A percentile compares a stretch with the other conserved stretches of the same genome.
phyloP scores from a whole-genome alignment of 2,797 vertebrate genomes.

The Acanthis flammea region DNA sequence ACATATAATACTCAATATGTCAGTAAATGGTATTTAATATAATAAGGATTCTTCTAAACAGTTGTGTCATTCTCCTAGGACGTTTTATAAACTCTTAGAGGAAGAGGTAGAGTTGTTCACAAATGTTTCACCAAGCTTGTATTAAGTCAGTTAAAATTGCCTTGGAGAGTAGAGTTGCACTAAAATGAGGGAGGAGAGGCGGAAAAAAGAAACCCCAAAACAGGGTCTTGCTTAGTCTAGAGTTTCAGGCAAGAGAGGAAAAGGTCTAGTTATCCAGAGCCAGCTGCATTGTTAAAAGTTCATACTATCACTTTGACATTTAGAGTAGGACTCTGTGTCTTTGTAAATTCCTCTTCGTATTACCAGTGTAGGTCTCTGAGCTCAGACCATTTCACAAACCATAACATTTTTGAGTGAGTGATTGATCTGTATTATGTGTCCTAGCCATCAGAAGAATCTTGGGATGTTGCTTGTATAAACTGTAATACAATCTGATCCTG shows the following conservation, averaged over 20 bases:
- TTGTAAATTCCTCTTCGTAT: constrained; percentile 80
- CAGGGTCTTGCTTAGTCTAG: constrained; percentile 61
- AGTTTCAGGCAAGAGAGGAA: constrained; percentile 72
- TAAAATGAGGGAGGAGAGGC: constrained; percentile 28
- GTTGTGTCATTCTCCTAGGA: background rate
- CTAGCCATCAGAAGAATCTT: constrained; percentile 92
- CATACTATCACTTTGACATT: constrained; percentile 80
- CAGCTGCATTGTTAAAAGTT: constrained; percentile 76
- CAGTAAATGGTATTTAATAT: background rate
- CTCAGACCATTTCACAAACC: constrained; percentile 81
- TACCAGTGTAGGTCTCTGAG: constrained; percentile 73
- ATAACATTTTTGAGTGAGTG: constrained; percentile 83
- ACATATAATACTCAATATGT: background rate
- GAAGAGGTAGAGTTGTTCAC: constrained; percentile 19
- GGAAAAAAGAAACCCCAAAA: constrained; percentile 65
- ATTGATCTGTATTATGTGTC: constrained; percentile 91
- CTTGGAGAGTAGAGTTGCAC: constrained; percentile 53
- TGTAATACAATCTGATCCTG: constrained; percentile 88
- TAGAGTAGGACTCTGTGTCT: constrained; percentile 76
- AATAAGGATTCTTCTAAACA: background rate
- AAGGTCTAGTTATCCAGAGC: constrained; percentile 70
- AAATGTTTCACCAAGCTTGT: background rate
- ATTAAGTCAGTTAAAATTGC: constrained; percentile 55
- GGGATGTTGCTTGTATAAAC: constrained; percentile 94
- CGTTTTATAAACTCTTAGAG: constrained; percentile 3